A percentile compares a stretch with the other conserved stretches of the same genome.
Conservation (phyloP, 2,113 vertebrate genomes). For the Dendropsophus ebraccatus region DNA sequence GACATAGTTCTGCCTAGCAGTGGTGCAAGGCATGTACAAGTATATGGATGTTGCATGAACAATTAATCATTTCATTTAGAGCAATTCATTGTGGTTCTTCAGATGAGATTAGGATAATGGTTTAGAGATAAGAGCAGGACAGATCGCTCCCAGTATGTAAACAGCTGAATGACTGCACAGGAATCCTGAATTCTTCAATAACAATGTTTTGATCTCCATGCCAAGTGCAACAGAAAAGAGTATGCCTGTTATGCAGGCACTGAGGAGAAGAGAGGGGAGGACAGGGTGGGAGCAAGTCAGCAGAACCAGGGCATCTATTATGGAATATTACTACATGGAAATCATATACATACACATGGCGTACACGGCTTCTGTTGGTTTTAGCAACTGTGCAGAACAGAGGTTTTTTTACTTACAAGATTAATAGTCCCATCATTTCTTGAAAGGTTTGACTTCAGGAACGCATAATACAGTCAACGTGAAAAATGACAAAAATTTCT, state of each 20-base stretch:
- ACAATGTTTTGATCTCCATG: constrained; percentile 51
- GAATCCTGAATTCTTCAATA: constrained; percentile 43
- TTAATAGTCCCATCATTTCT: background rate
- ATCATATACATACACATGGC: background rate
- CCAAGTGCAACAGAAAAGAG: constrained; percentile 39
- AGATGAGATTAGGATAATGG: constrained; percentile 32
- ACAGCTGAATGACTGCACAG: constrained; percentile 37
- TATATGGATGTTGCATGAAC: background rate
- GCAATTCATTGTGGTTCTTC: background rate
- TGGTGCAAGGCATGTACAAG: background rate
- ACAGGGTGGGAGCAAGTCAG: constrained; percentile 11
- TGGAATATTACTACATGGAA: background rate
- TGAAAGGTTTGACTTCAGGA: no score
- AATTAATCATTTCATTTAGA: background rate
- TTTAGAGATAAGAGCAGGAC: constrained; percentile 42
- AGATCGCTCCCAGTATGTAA: constrained; percentile 17
- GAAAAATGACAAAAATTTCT: no score
- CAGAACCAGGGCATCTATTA: constrained; percentile 25
- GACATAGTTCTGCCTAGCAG: background rate
- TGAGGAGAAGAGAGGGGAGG: constrained; percentile 4
- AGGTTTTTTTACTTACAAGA: background rate
- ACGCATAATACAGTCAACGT: no score
- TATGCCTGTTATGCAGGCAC: constrained; percentile 46
- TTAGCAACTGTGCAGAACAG: background rate
- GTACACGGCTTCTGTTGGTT: background rate